Percentiles rank a stretch among this genome's conserved stretches.
These are phyloP conservation scores for Tricholaema leucomelas DNA, from an alignment of 2,113 vertebrate genomes.

Conservation along the genomic window DNA sequence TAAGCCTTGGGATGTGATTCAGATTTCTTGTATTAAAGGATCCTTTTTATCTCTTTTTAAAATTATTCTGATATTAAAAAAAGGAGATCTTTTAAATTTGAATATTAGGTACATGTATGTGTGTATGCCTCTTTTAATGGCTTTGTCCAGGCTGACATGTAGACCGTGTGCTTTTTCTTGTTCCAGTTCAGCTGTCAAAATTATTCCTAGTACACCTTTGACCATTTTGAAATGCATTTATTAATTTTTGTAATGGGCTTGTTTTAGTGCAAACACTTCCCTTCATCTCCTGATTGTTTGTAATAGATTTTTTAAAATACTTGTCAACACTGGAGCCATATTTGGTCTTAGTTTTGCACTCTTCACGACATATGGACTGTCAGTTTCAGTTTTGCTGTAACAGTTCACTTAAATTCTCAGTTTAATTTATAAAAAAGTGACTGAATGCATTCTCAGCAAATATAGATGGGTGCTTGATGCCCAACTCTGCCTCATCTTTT, in stretches of 20 bases:
- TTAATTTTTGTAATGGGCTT: not conserved
- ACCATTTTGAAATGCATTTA: not conserved
- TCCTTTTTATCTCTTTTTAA: not conserved
- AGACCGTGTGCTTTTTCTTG: not conserved
- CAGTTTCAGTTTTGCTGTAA: not conserved
- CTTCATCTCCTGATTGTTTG: constrained; percentile 2
- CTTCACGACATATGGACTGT: not conserved
- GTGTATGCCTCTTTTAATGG: not conserved
- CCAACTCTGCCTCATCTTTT: not conserved
- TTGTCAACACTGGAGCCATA: not conserved
- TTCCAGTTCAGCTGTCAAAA: not conserved
- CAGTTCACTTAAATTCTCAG: not conserved
- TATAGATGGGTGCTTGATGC: not conserved
- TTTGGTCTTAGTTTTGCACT: constrained; percentile 1
- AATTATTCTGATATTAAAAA: not conserved
- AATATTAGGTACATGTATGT: not conserved
- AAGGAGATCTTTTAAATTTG: not conserved
- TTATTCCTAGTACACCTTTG: not conserved
- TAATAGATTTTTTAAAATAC: not conserved
- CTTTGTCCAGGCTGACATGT: not conserved
- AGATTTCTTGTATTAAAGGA: not conserved
- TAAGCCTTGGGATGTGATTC: not conserved
- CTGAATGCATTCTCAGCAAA: not conserved
- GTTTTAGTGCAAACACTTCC: not conserved
- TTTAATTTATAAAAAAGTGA: not conserved